Evolutionary conservation across 2,113 vertebrate genomes (phyloP), one percentile per base, ranked within the genome.

Genomic region (Corydoras sp.): DNA sequence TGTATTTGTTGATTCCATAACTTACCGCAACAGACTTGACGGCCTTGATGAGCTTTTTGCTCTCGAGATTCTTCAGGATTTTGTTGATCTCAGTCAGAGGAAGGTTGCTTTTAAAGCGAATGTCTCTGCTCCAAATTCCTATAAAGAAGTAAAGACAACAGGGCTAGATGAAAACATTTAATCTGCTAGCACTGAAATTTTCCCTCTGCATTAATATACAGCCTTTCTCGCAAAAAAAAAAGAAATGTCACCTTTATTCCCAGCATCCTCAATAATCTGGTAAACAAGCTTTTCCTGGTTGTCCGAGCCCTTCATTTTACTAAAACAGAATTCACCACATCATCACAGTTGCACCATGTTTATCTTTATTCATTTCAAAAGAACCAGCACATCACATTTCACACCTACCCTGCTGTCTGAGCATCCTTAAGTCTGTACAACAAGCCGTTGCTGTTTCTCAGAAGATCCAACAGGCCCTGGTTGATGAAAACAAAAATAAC

Each of bases 91-190:
- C 97, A 0, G 97, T 98, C 85, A 99, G 89, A 55, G 97, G 96
- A 51, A 99, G 91, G 82, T 98, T 99, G 78, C 96, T 98, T 90
- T 99, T 99, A 60, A 95, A 98, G 13, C 96, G 89, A 64, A 98
- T 98, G 75, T 99, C 97, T 80, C 96, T 88, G 85, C 95, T 99
- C 96, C 97, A 99, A 85, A 99, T 98, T 69, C 95, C 96, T 98
- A 10, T 6, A 71, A 60, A 10, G 69, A 1, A 62, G 11, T 14
- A 12, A 55, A 8, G 24, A 15, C 50, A 51, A 49, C 3, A 49
- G 35, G 18, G 18, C 18, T 24, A 24, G 18, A 24, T 24, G 18
- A 24, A 24, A 24, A 24, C 18, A 24, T 24, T 24, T 24, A 24
- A 18, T 2, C n/a, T 18, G 55, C 13, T 0, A 31, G 14, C 0